Evolutionary conservation across 2,797 vertebrate species (phyloP), one percentile per base, ranked within the genome.

Genomic region (Helarctos malayanus): DNA sequence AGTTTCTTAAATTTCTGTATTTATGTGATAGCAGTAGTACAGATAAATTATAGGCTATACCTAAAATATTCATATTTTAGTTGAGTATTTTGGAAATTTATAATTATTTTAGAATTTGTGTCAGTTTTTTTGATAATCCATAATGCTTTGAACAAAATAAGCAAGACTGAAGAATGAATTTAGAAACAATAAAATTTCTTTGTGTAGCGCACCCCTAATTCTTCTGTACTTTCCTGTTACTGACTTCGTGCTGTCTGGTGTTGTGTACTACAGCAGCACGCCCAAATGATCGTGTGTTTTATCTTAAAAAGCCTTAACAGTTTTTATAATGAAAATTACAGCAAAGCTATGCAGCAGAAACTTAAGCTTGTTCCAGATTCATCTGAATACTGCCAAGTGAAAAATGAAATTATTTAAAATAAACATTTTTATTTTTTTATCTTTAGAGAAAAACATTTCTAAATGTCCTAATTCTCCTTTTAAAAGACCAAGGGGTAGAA

Each of bases 391-490:
- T 94, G 76, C 45, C 83, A 87, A 86, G 18, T 95, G 25, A 93
- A 91, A 92, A 63, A 73, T 82, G 41, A 85, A 95, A 57, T 78
- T 14, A 82, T 63, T 89, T 94, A 75, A 83, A 89, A 86, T 45
- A 16, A 57, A 71, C 57, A 78, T 81, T 49, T 84, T 92, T 91
- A 32, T 59, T 90, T 29, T 83, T 81, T 86, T 86, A 79, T 90
- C 81, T 90, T 73, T 95, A 87, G 76, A 59, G 85, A 93, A 93
- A 54, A 82, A 16, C 21, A 10, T 73, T 91, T 96, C 81, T 23
- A 57, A 91, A 89, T 94, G 19, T 27, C 41, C 45, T 81, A 54
- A 38, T 84, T 96, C 54, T 94, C 59, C 82, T 95, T 94, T 95
- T 89, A 89, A 97, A 93, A 95, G 68, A 54, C 47, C 61, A 68